phyloP scores from a whole-genome alignment of 2,113 vertebrate genomes.

The Hemiprocne comata region DNA sequence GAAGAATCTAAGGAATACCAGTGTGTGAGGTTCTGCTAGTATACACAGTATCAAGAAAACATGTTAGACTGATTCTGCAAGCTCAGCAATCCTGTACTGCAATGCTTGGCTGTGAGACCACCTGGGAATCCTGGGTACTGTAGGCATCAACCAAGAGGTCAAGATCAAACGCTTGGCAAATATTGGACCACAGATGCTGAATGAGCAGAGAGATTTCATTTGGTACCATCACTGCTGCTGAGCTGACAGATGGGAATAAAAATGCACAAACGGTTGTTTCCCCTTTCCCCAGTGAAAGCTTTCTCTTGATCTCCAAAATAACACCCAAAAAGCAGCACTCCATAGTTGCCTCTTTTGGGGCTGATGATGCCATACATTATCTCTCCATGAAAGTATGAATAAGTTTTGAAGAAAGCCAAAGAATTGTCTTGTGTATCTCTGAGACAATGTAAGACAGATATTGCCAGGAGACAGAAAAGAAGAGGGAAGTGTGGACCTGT shows the following conservation, averaged over 20 bases:
- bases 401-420: neutral
- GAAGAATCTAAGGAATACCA: neutral
- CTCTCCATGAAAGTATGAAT: neutral
- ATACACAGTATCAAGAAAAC: neutral
- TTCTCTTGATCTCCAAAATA: neutral
- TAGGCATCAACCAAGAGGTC: neutral
- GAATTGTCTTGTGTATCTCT: neutral
- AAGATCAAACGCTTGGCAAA: neutral
- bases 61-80: neutral
- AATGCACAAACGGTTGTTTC: neutral
- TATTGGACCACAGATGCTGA: neutral
- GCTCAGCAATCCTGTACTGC: neutral
- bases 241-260: neutral
- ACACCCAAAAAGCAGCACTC: neutral
- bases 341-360: neutral
- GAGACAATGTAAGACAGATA: fast-evolving
- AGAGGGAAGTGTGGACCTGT: neutral
- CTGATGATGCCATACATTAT: fast-evolving
- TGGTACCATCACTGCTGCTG: neutral
- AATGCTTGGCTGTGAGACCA: neutral
- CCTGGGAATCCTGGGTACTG: neutral
- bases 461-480: neutral
- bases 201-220: neutral
- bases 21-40: neutral
- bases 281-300: neutral